Base-by-base conservation (phyloP, 2,113 vertebrate genomes). In the Cairina moschata region DNA sequence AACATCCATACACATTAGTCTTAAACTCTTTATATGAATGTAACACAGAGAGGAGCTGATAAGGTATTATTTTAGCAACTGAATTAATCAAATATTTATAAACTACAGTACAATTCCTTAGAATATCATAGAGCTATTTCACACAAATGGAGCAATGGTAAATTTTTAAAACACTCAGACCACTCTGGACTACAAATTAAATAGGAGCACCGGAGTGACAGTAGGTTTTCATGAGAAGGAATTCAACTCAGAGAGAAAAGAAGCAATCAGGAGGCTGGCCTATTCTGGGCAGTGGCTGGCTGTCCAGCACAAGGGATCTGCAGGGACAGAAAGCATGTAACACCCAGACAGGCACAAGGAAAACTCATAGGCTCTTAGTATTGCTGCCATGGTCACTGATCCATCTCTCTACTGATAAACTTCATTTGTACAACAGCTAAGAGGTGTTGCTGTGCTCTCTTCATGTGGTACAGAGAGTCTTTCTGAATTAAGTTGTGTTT, bases 101-200 rank as follows among this genome's bases (percentile, higher is more conserved):
- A 93, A 42, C 22, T 55, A 85, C 75, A 77, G 34, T 71, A 59
- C 60, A 93, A 90, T 93, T 91, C 46, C 55, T 83, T 73, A 46
- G 82, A 86, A 62, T 94, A 71, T 74, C 79, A 84, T 34, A 44
- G 42, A 72, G 46, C 68, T 67, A 38, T 88, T 90, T 94, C 59
- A 80, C 56, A 88, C 46, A 88, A 86, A 78, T 78, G 83, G 68
- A 92, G 60, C 52, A 68, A 1, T 75, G 38, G 56, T 94, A 91
- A 92, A 81, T 93, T 91, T 94, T 96, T 93, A 80, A 93, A 94
- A 74, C 22, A 46, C 68, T 69, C 68, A 44, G 36, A 28, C n/a
- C 56, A 83, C 67, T 91, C 83, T 85, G 78, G 89, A 59, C 71
- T 91, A 67, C 67, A 90, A 88, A 86, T 95, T 96, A 93, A 90